Evolutionary conservation across 2,888 invertebrate genomes (phyloP).

Genomic region (Pasiphila rectangulata): DNA sequence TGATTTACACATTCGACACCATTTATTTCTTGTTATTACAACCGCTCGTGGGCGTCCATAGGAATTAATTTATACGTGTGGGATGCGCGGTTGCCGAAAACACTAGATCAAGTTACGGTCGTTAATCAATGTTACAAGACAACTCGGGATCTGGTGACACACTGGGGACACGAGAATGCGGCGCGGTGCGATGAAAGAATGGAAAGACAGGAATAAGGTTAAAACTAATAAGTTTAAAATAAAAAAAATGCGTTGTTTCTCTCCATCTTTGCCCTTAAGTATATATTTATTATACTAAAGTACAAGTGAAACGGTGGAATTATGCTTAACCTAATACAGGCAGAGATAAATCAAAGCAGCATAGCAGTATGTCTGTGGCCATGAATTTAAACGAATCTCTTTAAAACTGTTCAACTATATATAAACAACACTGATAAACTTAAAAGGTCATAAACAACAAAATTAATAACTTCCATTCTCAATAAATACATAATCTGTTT

Average conservation of each 20-base stretch:
- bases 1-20: conserved; percentile 51
- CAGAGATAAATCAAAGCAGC: neutral
- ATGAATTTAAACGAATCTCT: no score
- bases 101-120: conserved; percentile 61
- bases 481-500: neutral
- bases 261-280: no score
- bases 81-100: conserved; percentile 50
- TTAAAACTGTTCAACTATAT: neutral
- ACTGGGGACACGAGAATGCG: conserved; percentile 49
- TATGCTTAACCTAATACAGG: no score
- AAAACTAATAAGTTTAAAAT: no score
- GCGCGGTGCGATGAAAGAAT: conserved; percentile 30
- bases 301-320: no score
- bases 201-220: neutral
- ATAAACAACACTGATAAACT: neutral
- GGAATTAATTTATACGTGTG: conserved; percentile 58
- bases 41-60: conserved; percentile 45
- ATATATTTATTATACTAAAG: no score
- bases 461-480: neutral
- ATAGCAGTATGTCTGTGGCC: no score
- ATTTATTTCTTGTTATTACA: conserved; percentile 56
- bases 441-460: neutral
- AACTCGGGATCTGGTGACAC: conserved; percentile 50
- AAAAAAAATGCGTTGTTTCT: no score
- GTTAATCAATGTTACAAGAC: conserved; percentile 62